Base-by-base conservation (phyloP, 2,888 invertebrate genomes). In the Linyphia triangularis region DNA sequence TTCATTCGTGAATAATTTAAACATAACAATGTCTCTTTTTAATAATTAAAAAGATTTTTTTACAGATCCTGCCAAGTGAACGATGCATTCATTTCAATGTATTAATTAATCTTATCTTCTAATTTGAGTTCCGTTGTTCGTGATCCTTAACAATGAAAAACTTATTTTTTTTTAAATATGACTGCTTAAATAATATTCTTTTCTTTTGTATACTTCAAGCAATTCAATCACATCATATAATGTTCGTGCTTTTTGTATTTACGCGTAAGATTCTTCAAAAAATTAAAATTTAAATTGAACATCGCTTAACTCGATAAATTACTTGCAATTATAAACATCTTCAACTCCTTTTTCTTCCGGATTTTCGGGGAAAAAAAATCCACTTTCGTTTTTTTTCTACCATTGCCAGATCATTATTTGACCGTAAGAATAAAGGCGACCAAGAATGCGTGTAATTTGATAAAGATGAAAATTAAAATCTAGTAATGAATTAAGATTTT, bases 251-350 rank as follows among this genome's bases (percentile, higher is more conserved):
- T 51, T 79, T 67, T 19, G n/a, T 28, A 19, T 43, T 51, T 30
- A 43, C 79, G 43, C 65, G 22, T 40, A 30, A 6, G 9, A 26
- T 26, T 51, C 30, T 37, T 30, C 79, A 67, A 67, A 51, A 51
- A 67, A 79, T 79, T 79, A 51, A 43, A 79, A 79, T 79, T 79
- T 67, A 67, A 67, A 79, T 57, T 51, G 67, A 79, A 79, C 79
- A 51, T 26, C 79, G 63, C 77, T 79, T 79, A 67, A 67, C 78
- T 78, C 51, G 65, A 78, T 78, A 67, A 79, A 79, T 79, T 79
- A 67, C 33, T 79, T 51, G 67, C 67, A 79, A 79, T 79, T 79
- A 79, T 67, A 79, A 79, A 79, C 77, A 77, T 77, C 37, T 72
- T 77, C 63, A 63, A 63, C 59, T 77, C 30, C 26, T 65, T 79